Evolutionary conservation across 2,113 vertebrate species (phyloP).

Genomic region (Piprites chloris): DNA sequence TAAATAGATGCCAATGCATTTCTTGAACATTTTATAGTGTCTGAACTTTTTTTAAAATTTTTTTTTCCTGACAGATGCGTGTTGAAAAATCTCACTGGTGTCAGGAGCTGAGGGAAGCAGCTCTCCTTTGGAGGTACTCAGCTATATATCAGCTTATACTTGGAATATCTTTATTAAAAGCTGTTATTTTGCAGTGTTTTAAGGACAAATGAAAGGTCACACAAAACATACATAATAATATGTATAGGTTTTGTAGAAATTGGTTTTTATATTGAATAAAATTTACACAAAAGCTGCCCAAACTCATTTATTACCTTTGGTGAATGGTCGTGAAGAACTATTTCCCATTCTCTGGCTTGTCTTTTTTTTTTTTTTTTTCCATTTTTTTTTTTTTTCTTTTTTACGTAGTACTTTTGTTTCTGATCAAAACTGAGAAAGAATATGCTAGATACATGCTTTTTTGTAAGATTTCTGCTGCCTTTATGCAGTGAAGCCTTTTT

Average conservation of each 20-base stretch:
- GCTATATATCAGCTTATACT: neutral
- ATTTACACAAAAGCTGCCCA: neutral
- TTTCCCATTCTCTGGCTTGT: neutral
- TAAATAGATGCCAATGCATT: neutral
- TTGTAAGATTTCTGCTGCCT: constrained; percentile 43
- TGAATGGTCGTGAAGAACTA: neutral
- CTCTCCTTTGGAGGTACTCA: neutral
- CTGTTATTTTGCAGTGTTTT: neutral
- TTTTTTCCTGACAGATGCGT: neutral
- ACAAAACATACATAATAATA: neutral
- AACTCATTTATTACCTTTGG: neutral
- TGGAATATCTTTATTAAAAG: neutral
- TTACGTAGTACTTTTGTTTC: constrained; percentile 10
- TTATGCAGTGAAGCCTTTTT: constrained; percentile 43
- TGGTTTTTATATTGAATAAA: neutral
- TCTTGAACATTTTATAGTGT: neutral
- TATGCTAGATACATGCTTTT: constrained; percentile 72
- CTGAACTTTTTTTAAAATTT: neutral
- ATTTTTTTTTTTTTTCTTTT: neutral
- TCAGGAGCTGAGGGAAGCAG: neutral
- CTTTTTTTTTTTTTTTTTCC: too few species aligned
- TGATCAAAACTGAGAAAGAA: constrained; percentile 53
- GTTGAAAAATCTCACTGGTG: neutral
- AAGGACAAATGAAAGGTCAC: neutral
- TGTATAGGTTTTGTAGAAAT: neutral